These are phyloP conservation scores for Lasioglossum vierecki DNA, from an alignment of 2,888 invertebrate genomes.

Conservation along the genomic window DNA sequence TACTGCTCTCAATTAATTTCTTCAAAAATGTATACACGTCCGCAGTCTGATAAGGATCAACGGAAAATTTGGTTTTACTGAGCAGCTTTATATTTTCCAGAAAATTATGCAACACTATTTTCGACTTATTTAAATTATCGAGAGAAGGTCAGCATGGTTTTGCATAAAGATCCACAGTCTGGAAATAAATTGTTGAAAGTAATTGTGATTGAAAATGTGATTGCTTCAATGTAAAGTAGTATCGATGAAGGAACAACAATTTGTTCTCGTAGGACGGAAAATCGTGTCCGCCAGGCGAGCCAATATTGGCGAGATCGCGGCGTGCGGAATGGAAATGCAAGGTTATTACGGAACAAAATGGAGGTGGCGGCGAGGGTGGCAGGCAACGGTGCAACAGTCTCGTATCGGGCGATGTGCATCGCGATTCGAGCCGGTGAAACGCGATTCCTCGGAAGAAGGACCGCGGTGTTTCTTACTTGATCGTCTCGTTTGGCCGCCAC, in stretches of 20 bases:
- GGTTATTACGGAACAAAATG: constrained; percentile 5
- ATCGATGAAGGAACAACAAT: background rate
- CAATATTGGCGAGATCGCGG: background rate
- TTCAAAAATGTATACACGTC: too few species aligned
- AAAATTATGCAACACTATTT: too few species aligned
- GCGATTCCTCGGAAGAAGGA: constrained; percentile 18
- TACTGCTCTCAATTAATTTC: too few species aligned
- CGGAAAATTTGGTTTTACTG: too few species aligned
- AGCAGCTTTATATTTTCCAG: too few species aligned
- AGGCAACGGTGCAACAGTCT: constrained; percentile 2
- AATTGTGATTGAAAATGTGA: background rate
- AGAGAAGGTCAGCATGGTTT: too few species aligned
- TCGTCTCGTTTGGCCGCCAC: constrained; percentile 65
- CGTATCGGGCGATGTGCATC: background rate
- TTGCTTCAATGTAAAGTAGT: background rate
- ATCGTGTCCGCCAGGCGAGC: background rate
- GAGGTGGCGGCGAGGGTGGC: background rate
- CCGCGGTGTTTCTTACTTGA: constrained; percentile 65
- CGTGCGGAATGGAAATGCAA: background rate
- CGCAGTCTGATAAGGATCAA: too few species aligned
- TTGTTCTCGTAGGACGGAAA: background rate
- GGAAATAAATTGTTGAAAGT: too few species aligned
- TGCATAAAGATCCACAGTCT: background rate
- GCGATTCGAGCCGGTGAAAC: background rate
- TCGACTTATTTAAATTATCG: too few species aligned